Base-by-base conservation (phyloP, 2,113 vertebrate species). In the Anser brachyrhynchus region DNA sequence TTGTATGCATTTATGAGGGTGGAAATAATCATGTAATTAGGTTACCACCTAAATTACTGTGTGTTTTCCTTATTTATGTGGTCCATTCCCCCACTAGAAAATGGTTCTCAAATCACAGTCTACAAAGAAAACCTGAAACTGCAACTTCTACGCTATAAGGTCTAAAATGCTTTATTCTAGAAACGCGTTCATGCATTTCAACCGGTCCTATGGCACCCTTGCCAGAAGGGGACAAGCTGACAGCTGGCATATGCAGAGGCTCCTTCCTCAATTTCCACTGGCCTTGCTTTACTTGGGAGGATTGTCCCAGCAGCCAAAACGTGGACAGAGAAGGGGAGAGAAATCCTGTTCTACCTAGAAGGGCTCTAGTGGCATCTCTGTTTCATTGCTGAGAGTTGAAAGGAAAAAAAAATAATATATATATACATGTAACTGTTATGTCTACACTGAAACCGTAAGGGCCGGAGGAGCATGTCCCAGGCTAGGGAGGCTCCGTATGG, bases 11-110 rank as follows among this genome's bases (percentile, higher is more conserved):
- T 85, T 70, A 87, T 0, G 0, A 75, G 70, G 86, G 83, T n/a
- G 54, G 64, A 95, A 92, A 87, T 94, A 96, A 94, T 93, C 74
- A 79, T 11, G 22, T 77, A 95, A 89, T 94, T 94, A 93, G 57
- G 79, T 87, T 88, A 71, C 80, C 66, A 80, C 65, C 61, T 76
- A 96, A 93, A 92, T 96, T 93, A 93, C 67, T 41, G 2, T 43
- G 51, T 73, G 54, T 67, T 96, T 96, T 91, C 52, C 86, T 89
- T 78, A 62, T 84, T 92, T 89, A 82, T 57, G 71, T 33, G 54
- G 55, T 78, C n/a, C 76, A 66, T 82, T 79, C 51, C n/a, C 79
- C 31, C 78, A 43, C 37, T 70, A 43, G 43, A 89, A 84, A 80
- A 37, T 17, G 41, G 67, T 35, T 92, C 66, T 72, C n/a, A 83